Percentiles rank a stretch among this genome's conserved stretches.
Conservation (phyloP, 2,797 vertebrate species). For the Melanotaenia nigrans region DNA sequence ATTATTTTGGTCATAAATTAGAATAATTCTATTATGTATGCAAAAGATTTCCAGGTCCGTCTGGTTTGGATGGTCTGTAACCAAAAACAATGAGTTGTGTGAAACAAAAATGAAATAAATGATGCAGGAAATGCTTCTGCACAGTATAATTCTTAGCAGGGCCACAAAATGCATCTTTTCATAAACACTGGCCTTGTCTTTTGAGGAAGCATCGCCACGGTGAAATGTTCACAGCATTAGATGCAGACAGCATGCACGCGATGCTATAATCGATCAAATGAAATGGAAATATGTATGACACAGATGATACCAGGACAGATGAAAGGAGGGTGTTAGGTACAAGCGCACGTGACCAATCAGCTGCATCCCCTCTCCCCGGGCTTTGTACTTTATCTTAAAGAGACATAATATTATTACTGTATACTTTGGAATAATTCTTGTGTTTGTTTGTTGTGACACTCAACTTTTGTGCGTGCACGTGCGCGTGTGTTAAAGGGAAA, state of each 20-base stretch:
- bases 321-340: conserved; percentile 4
- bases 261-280: neutral
- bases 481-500: neutral
- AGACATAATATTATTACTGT: neutral
- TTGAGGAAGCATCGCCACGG: conserved; percentile 44
- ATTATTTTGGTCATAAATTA: neutral
- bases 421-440: neutral
- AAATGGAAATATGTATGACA: conserved; percentile 1
- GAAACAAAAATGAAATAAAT: conserved; percentile 6
- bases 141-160: neutral
- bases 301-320: neutral
- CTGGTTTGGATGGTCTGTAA: neutral
- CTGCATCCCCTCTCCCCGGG: neutral
- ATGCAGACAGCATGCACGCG: neutral
- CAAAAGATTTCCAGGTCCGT: fast-evolving
- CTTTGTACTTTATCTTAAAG: neutral
- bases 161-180: conserved; percentile 27
- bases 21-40: neutral
- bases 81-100: neutral
- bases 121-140: neutral
- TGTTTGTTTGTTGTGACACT: neutral
- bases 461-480: no score
- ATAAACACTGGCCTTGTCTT: conserved; percentile 21
- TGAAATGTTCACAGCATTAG: conserved; percentile 15
- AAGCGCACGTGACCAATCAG: conserved; percentile 4